Evolutionary conservation across 2,113 vertebrate genomes (phyloP).

Genomic region (Gracilinanus agilis): DNA sequence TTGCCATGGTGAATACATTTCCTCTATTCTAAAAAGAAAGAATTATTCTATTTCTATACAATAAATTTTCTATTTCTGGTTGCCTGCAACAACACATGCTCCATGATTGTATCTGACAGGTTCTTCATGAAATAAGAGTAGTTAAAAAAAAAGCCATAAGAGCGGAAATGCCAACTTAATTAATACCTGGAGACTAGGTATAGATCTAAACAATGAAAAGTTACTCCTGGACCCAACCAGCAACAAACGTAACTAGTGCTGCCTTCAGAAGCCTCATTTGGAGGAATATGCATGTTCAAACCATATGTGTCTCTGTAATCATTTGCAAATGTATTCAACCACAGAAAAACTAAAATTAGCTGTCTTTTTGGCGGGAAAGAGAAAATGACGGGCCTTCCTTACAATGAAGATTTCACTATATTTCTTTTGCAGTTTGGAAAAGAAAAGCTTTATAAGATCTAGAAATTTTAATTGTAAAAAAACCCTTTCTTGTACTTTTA

Average conservation of each 20-base stretch:
- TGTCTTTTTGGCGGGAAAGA: conserved; percentile 69
- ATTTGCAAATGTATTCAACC: conserved; percentile 80
- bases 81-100: conserved; percentile 10
- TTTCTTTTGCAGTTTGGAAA: conserved; percentile 75
- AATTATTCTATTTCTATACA: conserved; percentile 37
- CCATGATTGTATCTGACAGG: conserved; percentile 19
- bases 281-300: conserved; percentile 79
- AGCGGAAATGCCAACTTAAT: conserved; percentile 40
- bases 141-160: not conserved
- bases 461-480: conserved; percentile 55
- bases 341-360: conserved; percentile 84
- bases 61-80: conserved; percentile 21
- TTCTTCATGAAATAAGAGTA: conserved; percentile 40
- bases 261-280: conserved; percentile 72
- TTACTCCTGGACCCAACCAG: conserved; percentile 66
- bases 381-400: conserved; percentile 78
- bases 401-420: conserved; percentile 67
- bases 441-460: conserved; percentile 67
- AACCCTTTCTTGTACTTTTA: conserved; percentile 55
- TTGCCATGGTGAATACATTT: conserved; percentile 47
- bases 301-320: conserved; percentile 84
- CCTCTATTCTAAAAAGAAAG: not conserved
- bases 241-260: conserved; percentile 66
- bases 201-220: conserved; percentile 73
- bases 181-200: conserved; percentile 75